Evolutionary conservation across 2,888 invertebrate species (phyloP), one percentile per base, ranked within the genome.

Genomic region (Pseudeuparius sepicola): DNA sequence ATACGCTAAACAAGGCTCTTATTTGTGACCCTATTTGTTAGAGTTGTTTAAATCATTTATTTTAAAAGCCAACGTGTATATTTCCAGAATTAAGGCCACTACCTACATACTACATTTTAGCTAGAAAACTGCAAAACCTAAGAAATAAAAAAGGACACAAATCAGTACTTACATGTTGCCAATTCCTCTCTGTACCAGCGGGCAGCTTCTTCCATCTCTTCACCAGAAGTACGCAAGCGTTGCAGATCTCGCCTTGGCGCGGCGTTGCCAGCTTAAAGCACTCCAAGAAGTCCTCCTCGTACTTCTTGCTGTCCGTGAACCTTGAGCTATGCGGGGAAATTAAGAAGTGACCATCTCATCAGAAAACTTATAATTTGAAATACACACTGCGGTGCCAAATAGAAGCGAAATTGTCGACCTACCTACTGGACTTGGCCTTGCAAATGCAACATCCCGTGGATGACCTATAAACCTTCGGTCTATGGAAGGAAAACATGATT

Each of bases 391-490:
- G 12, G 24, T 13, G 7, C 20, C 20, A 20, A 20, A 20, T 20
- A n/a, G 20, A 7, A n/a, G n/a, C n/a, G 6, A 7, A 6, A 20
- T 7, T n/a, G 6, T 28, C 3, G 5, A 46, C 48, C 56, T 64
- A 76, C 76, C 76, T 80, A 71, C 80, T 80, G 14, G 86, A 86
- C 64, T 87, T 87, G 26, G 85, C 86, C 59, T 82, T 78, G 60
- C 86, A 87, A 52, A 87, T 87, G 61, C 86, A 87, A 61, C 87
- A 87, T 31, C 87, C 87, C 47, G 78, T 78, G 34, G 78, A 68
- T 34, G 82, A 83, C 48, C 83, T 73, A 59, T 86, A 87, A 42
- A 85, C 85, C 67, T 84, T 81, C 43, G 86, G 86, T 61, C 81
- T 83, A 63, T 86, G 85, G 63, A 86, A 86, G 60, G 81, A 81